Conservation (phyloP, 2,888 invertebrate species). For the Diplolepis rosae region DNA sequence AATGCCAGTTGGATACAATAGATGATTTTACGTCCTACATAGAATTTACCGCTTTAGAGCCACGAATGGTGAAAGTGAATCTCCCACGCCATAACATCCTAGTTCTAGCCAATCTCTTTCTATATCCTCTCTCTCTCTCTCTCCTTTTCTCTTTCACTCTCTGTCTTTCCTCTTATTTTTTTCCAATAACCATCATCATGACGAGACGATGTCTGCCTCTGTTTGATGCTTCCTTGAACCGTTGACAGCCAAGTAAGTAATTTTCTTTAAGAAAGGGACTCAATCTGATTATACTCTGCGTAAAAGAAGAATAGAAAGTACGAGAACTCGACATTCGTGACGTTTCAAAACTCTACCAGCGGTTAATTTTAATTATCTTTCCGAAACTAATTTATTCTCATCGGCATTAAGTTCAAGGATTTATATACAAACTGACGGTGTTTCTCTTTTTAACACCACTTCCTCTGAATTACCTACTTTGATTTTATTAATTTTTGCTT, state of each 20-base stretch:
- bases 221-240: conserved; percentile 9
- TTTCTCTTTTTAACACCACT: background rate
- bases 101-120: conserved; percentile 40
- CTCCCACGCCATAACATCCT: conserved; percentile 50
- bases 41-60: conserved; percentile 44
- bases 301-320: conserved; percentile 26
- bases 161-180: background rate
- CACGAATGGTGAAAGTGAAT: conserved; percentile 50
- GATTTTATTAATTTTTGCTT: background rate
- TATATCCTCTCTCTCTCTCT: conserved; percentile 36
- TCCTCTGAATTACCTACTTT: background rate
- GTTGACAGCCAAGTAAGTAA: conserved; percentile 3
- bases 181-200: background rate
- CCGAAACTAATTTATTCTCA: conserved; percentile 19
- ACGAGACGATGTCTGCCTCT: conserved; percentile 16
- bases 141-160: background rate
- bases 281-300: conserved; percentile 18
- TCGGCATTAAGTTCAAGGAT: conserved; percentile 23
- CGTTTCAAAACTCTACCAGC: background rate
- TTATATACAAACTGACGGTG: conserved; percentile 5
- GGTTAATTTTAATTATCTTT: conserved; percentile 22
- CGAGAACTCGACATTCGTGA: conserved; percentile 6
- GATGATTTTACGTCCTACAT: conserved; percentile 41
- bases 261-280: conserved; percentile 15
- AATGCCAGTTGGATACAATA: conserved; percentile 23